Percentiles rank a stretch among this genome's conserved stretches.
phyloP scores from a whole-genome alignment of 2,888 invertebrate species.

The Drosophila kanekoi region DNA sequence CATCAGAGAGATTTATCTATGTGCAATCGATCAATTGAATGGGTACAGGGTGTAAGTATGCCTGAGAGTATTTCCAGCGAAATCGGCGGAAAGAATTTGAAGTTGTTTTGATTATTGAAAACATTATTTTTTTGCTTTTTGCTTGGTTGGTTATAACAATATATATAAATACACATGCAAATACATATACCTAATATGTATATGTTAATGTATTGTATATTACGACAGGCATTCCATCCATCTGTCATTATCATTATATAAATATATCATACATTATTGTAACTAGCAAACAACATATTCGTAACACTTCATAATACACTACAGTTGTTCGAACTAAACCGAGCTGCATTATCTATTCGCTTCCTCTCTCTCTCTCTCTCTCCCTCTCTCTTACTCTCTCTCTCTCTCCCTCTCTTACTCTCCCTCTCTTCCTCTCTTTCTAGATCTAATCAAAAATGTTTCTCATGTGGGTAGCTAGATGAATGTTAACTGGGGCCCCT shows the following conservation, averaged over 20 bases:
- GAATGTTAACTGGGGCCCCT: slow-evolving; percentile 4
- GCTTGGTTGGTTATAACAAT: slow-evolving; percentile 42
- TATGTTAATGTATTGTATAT: slow-evolving; percentile 25
- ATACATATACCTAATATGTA: slow-evolving; percentile 3
- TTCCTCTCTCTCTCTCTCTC: neutral
- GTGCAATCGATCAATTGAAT: neutral
- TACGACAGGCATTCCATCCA: slow-evolving; percentile 26
- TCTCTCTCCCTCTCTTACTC: too few species aligned
- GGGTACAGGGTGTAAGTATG: slow-evolving; percentile 42
- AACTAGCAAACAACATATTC: slow-evolving; percentile 36
- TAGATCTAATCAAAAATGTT: slow-evolving; percentile 19
- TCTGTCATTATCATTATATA: slow-evolving; percentile 7
- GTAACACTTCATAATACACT: slow-evolving; percentile 34
- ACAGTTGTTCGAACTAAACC: slow-evolving; percentile 22
- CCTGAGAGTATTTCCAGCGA: slow-evolving; percentile 60
- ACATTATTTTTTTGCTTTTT: neutral
- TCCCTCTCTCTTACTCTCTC: neutral
- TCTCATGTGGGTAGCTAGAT: neutral
- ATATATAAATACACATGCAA: slow-evolving; percentile 26
- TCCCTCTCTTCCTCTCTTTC: too few species aligned
- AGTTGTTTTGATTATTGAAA: slow-evolving; percentile 14
- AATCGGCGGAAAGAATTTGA: slow-evolving; percentile 40
- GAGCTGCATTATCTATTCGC: slow-evolving; percentile 15
- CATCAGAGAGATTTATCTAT: neutral
- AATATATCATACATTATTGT: slow-evolving; percentile 22